Conservation (phyloP, 2,888 invertebrate species). For the Dichetophora obliterata region DNA sequence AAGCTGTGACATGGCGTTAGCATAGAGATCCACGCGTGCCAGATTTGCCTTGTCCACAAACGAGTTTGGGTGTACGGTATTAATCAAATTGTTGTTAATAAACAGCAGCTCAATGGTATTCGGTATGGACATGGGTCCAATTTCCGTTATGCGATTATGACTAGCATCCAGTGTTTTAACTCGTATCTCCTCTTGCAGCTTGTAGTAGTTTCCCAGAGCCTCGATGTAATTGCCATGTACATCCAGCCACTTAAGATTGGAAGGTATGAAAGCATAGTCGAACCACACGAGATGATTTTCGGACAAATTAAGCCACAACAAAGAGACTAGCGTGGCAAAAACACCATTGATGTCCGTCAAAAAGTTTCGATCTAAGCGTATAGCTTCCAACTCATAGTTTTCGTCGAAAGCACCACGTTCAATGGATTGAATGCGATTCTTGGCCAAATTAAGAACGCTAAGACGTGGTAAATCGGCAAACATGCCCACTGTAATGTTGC, state of each 20-base stretch:
- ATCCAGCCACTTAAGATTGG: constrained; percentile 90
- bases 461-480: constrained; percentile 87
- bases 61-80: constrained; percentile 84
- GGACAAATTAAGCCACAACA: constrained; percentile 89
- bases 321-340: constrained; percentile 84
- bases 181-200: constrained; percentile 84
- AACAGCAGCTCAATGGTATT: constrained; percentile 89
- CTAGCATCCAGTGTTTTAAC: constrained; percentile 92
- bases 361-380: constrained; percentile 89
- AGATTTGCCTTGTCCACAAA: constrained; percentile 88
- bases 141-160: constrained; percentile 87
- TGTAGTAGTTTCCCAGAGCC: constrained; percentile 89
- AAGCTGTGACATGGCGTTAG: constrained; percentile 86
- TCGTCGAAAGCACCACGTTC: constrained; percentile 87
- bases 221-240: constrained; percentile 92
- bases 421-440: constrained; percentile 89
- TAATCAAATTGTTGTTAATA: constrained; percentile 90
- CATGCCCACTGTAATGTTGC: constrained; percentile 87
- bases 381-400: constrained; percentile 86
- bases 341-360: constrained; percentile 91
- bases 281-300: constrained; percentile 94
- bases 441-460: constrained; percentile 89
- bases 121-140: constrained; percentile 86
- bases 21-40: constrained; percentile 90
- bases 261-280: constrained; percentile 92